A percentile compares a stretch with the other conserved stretches of the same genome.
These are phyloP conservation scores for Propithecus deckenii DNA, from an alignment of 2,797 vertebrate genomes.

Conservation along the genomic window DNA sequence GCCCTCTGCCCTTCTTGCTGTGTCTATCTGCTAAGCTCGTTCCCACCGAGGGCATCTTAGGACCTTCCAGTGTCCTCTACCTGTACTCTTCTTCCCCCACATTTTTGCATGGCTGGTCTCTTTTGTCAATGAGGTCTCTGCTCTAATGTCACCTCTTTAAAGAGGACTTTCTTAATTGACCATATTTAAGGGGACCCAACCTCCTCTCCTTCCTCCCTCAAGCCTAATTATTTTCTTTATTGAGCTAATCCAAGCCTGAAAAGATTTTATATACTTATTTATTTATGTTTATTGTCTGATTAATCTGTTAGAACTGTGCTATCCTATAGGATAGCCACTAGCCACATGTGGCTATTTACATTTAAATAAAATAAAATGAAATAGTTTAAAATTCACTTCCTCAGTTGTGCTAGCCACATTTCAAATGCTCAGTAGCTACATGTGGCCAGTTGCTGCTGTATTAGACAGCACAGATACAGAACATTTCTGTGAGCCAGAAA, in stretches of 20 bases:
- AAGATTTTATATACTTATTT: neutral
- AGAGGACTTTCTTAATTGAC: neutral
- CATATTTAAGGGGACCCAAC: neutral
- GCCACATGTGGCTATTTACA: neutral
- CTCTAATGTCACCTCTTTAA: neutral
- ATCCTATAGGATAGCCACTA: neutral
- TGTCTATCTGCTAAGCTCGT: neutral
- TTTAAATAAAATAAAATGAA: slow-evolving; percentile 24
- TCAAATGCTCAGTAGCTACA: neutral
- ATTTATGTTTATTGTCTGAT: neutral
- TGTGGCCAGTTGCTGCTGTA: neutral
- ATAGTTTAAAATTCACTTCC: neutral
- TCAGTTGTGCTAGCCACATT: neutral
- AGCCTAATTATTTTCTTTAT: neutral
- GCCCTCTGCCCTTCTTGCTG: neutral
- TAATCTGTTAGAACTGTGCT: neutral
- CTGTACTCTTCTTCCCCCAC: neutral
- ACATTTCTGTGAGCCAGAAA: neutral
- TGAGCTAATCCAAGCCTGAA: neutral
- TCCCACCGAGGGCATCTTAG: neutral
- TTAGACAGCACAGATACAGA: neutral
- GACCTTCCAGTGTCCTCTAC: neutral
- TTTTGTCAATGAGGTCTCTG: neutral
- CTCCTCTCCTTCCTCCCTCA: neutral
- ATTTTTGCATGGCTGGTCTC: neutral